These are phyloP conservation scores for Cepphus grylle DNA, from an alignment of 2,113 vertebrate genomes.

Conservation along the genomic window DNA sequence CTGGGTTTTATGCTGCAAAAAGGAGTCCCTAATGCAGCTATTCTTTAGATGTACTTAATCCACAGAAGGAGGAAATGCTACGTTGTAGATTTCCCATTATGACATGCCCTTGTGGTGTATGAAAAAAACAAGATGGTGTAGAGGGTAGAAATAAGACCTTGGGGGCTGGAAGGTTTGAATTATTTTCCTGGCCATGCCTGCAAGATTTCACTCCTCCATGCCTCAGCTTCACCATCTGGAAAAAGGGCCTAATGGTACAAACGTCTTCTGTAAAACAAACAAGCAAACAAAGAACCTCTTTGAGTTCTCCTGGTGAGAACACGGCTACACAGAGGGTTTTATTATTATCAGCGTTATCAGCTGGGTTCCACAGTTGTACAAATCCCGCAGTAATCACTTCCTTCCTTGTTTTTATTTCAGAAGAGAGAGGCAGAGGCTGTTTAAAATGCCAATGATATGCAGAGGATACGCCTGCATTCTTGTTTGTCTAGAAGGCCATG, in stretches of 20 bases:
- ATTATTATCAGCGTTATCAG: neutral
- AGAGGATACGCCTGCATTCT: conserved; percentile 29
- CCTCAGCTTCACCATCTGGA: neutral
- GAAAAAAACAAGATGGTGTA: neutral
- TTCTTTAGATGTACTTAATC: neutral
- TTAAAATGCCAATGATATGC: conserved; percentile 32
- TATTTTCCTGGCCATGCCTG: neutral
- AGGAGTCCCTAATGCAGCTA: neutral
- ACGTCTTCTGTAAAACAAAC: neutral
- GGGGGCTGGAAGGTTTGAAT: neutral
- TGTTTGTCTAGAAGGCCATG: conserved; percentile 56
- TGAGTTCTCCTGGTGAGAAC: conserved; percentile 18
- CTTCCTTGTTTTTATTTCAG: conserved; percentile 44
- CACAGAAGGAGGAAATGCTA: neutral
- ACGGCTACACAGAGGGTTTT: neutral
- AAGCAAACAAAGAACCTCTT: conserved; percentile 16
- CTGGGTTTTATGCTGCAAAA: neutral
- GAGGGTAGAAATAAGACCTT: neutral
- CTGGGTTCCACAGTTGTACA: conserved; percentile 2
- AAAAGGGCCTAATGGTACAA: neutral
- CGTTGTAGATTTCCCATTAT: neutral
- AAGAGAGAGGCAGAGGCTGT: neutral
- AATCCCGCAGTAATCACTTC: conserved; percentile 36
- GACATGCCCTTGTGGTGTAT: neutral
- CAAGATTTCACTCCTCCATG: neutral